Evolutionary conservation across 2,888 invertebrate genomes (phyloP), one percentile per base, ranked within the genome.

Genomic region (Latheticus oryzae): DNA sequence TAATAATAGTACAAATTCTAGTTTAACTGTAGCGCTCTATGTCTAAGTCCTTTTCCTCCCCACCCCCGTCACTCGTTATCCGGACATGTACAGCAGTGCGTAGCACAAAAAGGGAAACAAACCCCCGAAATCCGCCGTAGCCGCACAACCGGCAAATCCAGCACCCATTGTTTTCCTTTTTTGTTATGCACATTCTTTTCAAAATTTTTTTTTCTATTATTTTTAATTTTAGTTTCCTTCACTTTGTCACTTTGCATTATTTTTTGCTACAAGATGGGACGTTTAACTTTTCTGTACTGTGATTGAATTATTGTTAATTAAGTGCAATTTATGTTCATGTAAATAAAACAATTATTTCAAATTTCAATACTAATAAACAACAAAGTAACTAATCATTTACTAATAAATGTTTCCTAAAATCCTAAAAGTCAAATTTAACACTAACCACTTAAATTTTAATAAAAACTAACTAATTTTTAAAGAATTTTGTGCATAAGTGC

Each of bases 291-390:
- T 56, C 56, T 56, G 56, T 56, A 50, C 56, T 56, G 50, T 47
- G 55, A 54, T 54, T 54, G 45, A 54, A 45, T 54, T 48, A 56
- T 56, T 56, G 56, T 50, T 56, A 56, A 48, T 54, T 50, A 56
- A 56, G 56, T 56, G 48, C 50, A 56, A 56, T 56, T 56, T 56
- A 50, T 56, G 56, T 56, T 56, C 56, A 54, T 56, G 48, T 56
- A 56, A 56, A 56, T 56, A 56, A n/a, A 50, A 56, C 50, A 42
- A 56, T 50, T 56, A 56, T 40, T 56, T 47, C 48, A 56, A 56
- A 42, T 56, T 50, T 56, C 48, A 50, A 42, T 56, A 56, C 56
- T 48, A 56, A 56, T 56, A 56, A 56, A 56, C 48, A 56, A 45
- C 35, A 54, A 45, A 42, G 42, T 52, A 43, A 55, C 53, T 54